phyloP scores from a whole-genome alignment of 2,113 vertebrate species.

The Rhagologus leucostigma region DNA sequence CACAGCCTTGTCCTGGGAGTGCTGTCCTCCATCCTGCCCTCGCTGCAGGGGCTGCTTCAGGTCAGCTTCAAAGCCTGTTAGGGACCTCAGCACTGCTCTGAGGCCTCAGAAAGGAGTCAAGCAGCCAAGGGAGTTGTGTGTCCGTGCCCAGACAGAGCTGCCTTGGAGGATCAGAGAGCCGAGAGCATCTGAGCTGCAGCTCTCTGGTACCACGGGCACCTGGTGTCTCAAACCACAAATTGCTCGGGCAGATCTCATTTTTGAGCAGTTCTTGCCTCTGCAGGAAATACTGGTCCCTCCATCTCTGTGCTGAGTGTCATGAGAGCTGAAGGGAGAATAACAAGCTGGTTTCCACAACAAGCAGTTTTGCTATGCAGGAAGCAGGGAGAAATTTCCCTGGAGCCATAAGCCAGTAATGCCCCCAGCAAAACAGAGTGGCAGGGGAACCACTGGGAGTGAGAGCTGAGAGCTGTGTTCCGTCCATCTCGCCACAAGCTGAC shows the following conservation, averaged over 20 bases:
- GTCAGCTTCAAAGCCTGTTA: background rate
- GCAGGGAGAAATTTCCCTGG: background rate
- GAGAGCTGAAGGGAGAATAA: background rate
- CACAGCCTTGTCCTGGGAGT: background rate
- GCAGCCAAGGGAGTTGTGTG: background rate
- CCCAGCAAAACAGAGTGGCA: background rate
- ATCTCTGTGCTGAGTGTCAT: background rate
- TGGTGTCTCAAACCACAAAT: background rate
- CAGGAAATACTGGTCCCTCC: background rate
- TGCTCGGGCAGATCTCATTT: background rate
- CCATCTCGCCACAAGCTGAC: background rate
- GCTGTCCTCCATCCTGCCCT: background rate
- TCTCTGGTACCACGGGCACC: background rate
- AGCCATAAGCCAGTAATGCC: background rate
- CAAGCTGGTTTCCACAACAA: background rate
- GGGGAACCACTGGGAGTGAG: background rate
- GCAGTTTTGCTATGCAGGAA: background rate
- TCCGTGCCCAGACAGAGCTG: background rate
- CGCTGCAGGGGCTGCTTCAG: accelerated
- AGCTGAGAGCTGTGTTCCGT: accelerated
- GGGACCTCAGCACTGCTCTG: background rate
- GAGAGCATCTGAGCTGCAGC: background rate
- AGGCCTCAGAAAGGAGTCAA: background rate
- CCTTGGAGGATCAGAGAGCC: background rate
- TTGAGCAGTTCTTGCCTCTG: background rate